These are phyloP conservation scores for Lamprologus tigripictilis DNA, from an alignment of 2,113 vertebrate genomes.

Conservation along the genomic window DNA sequence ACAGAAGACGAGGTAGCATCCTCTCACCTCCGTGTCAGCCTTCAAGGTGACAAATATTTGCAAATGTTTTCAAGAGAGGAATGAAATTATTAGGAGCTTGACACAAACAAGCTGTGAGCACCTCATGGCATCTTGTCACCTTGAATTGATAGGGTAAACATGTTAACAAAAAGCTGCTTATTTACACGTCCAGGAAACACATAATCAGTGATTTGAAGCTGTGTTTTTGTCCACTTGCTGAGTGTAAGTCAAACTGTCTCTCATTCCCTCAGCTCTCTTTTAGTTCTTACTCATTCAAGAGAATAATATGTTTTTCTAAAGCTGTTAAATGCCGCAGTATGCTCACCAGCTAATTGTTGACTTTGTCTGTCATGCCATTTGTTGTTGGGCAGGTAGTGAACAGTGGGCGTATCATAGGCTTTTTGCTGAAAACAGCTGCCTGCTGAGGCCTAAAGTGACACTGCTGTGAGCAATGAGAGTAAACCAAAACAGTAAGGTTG, in stretches of 20 bases:
- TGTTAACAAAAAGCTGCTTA: background rate
- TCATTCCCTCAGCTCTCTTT: background rate
- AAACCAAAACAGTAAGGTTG: background rate
- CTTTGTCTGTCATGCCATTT: background rate
- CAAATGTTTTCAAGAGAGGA: background rate
- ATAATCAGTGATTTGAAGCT: background rate
- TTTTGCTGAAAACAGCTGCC: background rate
- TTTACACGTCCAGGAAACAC: background rate
- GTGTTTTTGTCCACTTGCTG: background rate
- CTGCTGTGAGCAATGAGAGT: background rate
- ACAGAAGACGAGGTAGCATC: background rate
- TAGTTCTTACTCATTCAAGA: background rate
- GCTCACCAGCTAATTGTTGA: background rate
- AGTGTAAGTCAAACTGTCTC: background rate
- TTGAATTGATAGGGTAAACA: background rate
- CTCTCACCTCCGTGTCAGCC: background rate
- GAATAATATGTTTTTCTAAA: background rate
- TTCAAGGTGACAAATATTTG: background rate
- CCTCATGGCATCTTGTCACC: background rate
- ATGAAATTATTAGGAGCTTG: background rate
- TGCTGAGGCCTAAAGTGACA: background rate
- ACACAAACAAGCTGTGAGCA: background rate
- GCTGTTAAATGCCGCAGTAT: background rate
- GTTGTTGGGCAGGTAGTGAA: background rate
- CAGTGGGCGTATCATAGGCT: background rate